Evolutionary conservation across 1,140 invertebrate genomes (phyloP).

Genomic region (fruit fly (Drosophila melanogaster)): Release_6_plus_ISO1_MT NT_037436.4:11030501-11031000

Average conservation of each 20-base stretch:
- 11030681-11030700: slow-evolving; percentile 83
- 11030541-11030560: slow-evolving; percentile 67
- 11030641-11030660: slow-evolving; percentile 40
- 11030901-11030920: slow-evolving; percentile 69
- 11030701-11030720: slow-evolving; percentile 73
- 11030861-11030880: slow-evolving; percentile 82
- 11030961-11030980: slow-evolving; percentile 55
- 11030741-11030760: slow-evolving; percentile 44
- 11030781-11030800: slow-evolving; percentile 74
- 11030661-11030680: slow-evolving; percentile 80
- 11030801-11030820: not conserved
- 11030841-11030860: slow-evolving; percentile 48
- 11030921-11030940: slow-evolving; percentile 80
- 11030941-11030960: slow-evolving; percentile 62
- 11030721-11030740: slow-evolving; percentile 28
- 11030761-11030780: slow-evolving; percentile 79
- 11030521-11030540: slow-evolving; percentile 54
- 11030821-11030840: not conserved
- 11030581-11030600: not conserved
- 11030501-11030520: slow-evolving; percentile 64
- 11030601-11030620: not conserved
- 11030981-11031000: slow-evolving; percentile 76
- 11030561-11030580: slow-evolving; percentile 71
- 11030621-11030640: not conserved
- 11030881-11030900: slow-evolving; percentile 79